Evolutionary conservation across 2,113 vertebrate species (phyloP).

Genomic region (Prochilodus magdalenae): DNA sequence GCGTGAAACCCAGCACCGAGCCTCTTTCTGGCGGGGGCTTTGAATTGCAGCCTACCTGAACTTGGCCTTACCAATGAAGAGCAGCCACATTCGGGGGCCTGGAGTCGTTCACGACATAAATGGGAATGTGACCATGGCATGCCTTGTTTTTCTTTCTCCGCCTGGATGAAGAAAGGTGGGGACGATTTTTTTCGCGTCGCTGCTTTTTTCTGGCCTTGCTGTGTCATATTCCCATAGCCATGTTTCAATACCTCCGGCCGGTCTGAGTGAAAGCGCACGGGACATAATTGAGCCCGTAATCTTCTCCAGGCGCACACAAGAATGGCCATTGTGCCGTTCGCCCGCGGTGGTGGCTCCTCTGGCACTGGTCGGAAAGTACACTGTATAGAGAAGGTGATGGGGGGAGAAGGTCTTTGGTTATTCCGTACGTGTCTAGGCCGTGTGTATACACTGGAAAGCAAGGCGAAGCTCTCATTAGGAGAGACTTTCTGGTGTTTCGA

Average conservation of each 20-base stretch:
- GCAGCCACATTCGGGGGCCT: slow-evolving; percentile 63
- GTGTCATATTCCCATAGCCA: slow-evolving; percentile 45
- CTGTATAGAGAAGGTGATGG: neutral
- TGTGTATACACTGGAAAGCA: neutral
- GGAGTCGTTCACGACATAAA: slow-evolving; percentile 73
- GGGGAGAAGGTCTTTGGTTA: neutral
- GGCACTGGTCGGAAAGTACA: neutral
- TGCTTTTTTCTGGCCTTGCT: slow-evolving; percentile 23
- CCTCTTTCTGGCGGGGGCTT: slow-evolving; percentile 71
- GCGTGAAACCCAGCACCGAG: slow-evolving; percentile 72
- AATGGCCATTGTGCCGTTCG: slow-evolving; percentile 20
- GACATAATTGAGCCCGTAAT: slow-evolving; percentile 9
- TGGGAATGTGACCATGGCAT: slow-evolving; percentile 71
- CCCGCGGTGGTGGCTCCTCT: neutral
- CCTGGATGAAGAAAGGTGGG: slow-evolving; percentile 57
- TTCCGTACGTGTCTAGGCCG: slow-evolving; percentile 19
- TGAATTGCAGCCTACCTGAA: slow-evolving; percentile 77
- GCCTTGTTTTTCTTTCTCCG: slow-evolving; percentile 68
- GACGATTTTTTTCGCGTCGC: slow-evolving; percentile 56
- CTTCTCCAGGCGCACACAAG: neutral
- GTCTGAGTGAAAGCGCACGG: slow-evolving; percentile 35
- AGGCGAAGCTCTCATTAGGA: slow-evolving; percentile 19
- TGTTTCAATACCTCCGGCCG: slow-evolving; percentile 24
- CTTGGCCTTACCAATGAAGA: slow-evolving; percentile 81
- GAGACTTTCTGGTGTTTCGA: neutral